Base-by-base conservation (phyloP, 2,113 vertebrate species). In the Semicossyphus pulcher region DNA sequence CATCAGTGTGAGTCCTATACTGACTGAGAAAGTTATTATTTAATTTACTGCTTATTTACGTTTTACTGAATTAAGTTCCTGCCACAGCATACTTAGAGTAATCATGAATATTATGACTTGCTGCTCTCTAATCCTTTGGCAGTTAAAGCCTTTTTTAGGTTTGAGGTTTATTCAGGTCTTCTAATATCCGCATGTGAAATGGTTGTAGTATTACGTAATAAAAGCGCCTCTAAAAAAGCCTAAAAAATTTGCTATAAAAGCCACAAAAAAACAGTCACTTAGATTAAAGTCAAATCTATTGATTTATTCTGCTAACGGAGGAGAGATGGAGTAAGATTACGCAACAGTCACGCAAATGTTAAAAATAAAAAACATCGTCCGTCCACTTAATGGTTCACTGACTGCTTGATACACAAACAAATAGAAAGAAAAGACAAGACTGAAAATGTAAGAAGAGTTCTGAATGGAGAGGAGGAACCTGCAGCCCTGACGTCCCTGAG, bases 21-120 rank as follows among this genome's bases (percentile, higher is more conserved):
- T n/a, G n/a, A n/a, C n/a, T n/a, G n/a, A n/a, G n/a, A n/a, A n/a
- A n/a, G n/a, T n/a, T n/a, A n/a, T n/a, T n/a, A n/a, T n/a, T n/a
- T n/a, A n/a, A n/a, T 28, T 3, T 7, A 12, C 6, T 59, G 1
- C 21, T 31, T 59, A 26, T 9, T 45, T 56, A 34, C 26, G 10
- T 45, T 34, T 8, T 41, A 20, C 37, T 52, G 8, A 14, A 52
- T 44, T 12, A 32, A 62, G 18, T 26, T 52, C 20, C 28, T 28
- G 8, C 29, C 0, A 12, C 10, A 36, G 44, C 10, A 32, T 26
- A 61, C n/a, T 36, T 11, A 51, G 32, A 53, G 25, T 23, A 68
- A 76, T 76, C 37, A 69, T 59, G 28, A 54, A 39, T 69, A 70
- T 53, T 51, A 2, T 60, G 29, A 59, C 41, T 23, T 25, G 23